Evolutionary conservation across 2,797 vertebrate species (phyloP), one percentile per base, ranked within the genome.

Genomic region (Crocodylus rhombifer): DNA sequence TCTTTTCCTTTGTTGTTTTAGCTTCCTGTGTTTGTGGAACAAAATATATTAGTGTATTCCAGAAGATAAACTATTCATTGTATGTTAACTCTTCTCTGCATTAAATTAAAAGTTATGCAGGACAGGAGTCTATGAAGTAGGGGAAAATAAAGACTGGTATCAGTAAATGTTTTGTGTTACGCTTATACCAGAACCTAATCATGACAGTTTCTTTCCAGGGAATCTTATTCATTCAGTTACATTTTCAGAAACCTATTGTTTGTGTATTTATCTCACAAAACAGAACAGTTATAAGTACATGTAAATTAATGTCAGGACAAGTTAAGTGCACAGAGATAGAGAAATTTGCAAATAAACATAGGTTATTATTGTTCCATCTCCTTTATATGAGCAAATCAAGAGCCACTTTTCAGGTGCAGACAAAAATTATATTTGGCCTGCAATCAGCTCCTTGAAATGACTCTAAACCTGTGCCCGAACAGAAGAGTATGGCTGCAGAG

Each of bases 1-100:
- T 82, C 88, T 84, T 15, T 58, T 74, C 89, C 82, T 87, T 42
- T 74, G n/a, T 64, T 94, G 42, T 12, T 57, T 86, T 79, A 87
- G 65, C 79, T 87, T 93, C 82, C 88, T 65, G 51, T 28, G n/a
- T 89, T 82, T 92, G 28, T 74, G 57, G 62, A 86, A 60, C 42
- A 21, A 85, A 36, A 64, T 80, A 63, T 77, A 75, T 80, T 55
- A 76, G 58, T 28, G 12, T 60, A 6, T 62, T 74, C 67, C 65
- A 82, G 62, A 73, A 63, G 10, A 55, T 14, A 3, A 88, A 5
- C 2, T 9, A 74, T 18, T 73, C 82, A 88, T 81, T 75, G 81
- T 81, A 80, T 7, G 74, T 16, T 13, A 17, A 7, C 15, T 71
- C 63, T 82, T 89, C 75, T 55, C 6, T 1, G 5, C 60, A 18